phyloP scores from a whole-genome alignment of 2,888 invertebrate species.

The Aleiodes alternator region DNA sequence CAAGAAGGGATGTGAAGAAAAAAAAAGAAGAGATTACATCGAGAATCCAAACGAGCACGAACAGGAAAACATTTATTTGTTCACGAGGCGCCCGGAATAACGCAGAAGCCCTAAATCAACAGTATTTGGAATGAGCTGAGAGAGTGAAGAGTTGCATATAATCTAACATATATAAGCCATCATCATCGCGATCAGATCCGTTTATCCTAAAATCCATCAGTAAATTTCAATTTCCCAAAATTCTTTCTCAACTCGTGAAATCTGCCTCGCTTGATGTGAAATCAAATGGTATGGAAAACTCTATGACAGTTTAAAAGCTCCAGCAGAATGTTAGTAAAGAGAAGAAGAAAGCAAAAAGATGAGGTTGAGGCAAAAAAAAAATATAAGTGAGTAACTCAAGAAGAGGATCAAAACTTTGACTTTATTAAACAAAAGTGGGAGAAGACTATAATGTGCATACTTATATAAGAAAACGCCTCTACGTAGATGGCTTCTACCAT shows the following conservation, averaged over 20 bases:
- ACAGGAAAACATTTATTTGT: constrained; percentile 69
- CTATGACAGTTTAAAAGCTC: constrained; percentile 29
- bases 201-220: constrained; percentile 13
- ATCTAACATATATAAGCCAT: constrained; percentile 34
- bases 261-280: constrained; percentile 10
- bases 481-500: constrained; percentile 29
- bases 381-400: constrained; percentile 14
- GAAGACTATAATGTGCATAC: constrained; percentile 11
- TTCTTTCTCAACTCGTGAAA: neutral
- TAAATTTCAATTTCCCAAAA: neutral
- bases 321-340: constrained; percentile 9
- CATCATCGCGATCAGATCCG: neutral
- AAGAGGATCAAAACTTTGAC: constrained; percentile 31
- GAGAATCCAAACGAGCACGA: constrained; percentile 57
- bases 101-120: constrained; percentile 59
- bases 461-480: constrained; percentile 7
- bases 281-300: constrained; percentile 35
- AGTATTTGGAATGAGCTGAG: constrained; percentile 36
- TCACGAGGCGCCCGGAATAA: constrained; percentile 58
- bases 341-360: neutral
- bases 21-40: constrained; percentile 54
- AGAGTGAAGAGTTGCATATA: constrained; percentile 52
- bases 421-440: constrained; percentile 42
- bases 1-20: constrained; percentile 11
- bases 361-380: neutral